These are phyloP conservation scores for Diaphora mendica DNA, from an alignment of 2,888 invertebrate genomes.

Conservation along the genomic window DNA sequence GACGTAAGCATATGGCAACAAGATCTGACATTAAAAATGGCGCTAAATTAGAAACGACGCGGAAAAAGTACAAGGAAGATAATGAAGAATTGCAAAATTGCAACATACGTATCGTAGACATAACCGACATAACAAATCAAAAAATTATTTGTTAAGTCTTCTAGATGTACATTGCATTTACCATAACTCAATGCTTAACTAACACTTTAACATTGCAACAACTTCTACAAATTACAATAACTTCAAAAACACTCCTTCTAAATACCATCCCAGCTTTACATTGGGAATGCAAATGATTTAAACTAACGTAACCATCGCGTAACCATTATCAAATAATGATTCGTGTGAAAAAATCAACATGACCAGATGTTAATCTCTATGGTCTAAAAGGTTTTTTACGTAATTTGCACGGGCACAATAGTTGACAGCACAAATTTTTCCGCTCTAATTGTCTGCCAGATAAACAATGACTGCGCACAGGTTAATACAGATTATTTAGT, in stretches of 20 bases:
- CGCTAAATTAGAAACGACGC: no score
- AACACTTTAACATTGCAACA: background rate
- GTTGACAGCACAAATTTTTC: slow-evolving; percentile 28
- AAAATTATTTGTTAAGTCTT: background rate
- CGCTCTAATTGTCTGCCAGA: slow-evolving; percentile 35
- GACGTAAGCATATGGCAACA: background rate
- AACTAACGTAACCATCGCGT: slow-evolving; percentile 19
- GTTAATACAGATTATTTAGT: no score
- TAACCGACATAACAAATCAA: background rate
- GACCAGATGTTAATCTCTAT: slow-evolving; percentile 49
- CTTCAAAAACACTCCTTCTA: background rate
- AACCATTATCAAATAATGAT: slow-evolving; percentile 23
- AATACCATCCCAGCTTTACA: background rate
- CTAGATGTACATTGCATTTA: background rate
- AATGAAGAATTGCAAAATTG: background rate
- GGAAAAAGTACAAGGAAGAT: background rate
- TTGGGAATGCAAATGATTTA: slow-evolving; percentile 20
- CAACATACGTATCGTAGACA: background rate
- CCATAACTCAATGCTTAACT: background rate
- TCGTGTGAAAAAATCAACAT: slow-evolving; percentile 45
- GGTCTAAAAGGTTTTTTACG: slow-evolving; percentile 44
- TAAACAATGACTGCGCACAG: slow-evolving; percentile 12
- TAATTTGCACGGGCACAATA: slow-evolving; percentile 25
- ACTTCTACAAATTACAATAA: background rate
- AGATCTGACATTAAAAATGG: background rate